A percentile compares a stretch with the other conserved stretches of the same genome.
These are phyloP conservation scores for Cygnus buccinator DNA, from an alignment of 2,113 vertebrate species.

Conservation along the genomic window DNA sequence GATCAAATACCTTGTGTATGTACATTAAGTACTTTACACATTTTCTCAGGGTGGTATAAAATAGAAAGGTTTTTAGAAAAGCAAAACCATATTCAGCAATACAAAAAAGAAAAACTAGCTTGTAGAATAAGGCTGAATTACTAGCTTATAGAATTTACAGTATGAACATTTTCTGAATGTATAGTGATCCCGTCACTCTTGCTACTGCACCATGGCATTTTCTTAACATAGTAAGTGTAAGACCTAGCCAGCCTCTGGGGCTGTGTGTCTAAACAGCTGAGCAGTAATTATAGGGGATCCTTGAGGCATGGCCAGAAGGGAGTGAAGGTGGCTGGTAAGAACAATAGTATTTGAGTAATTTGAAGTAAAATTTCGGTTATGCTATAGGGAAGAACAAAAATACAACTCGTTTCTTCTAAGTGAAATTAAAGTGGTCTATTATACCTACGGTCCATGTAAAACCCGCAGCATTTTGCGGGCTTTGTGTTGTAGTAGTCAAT, in stretches of 20 bases:
- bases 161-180: background rate
- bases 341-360: slow-evolving; percentile 14
- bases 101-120: background rate
- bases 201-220: slow-evolving; percentile 25
- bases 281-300: slow-evolving; percentile 46
- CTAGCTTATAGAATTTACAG: background rate
- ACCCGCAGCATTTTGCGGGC: background rate
- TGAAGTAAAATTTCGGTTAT: slow-evolving; percentile 7
- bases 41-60: background rate
- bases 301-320: background rate
- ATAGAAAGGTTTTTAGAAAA: background rate
- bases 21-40: background rate
- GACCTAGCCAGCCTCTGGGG: background rate
- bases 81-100: background rate
- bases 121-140: background rate
- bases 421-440: background rate
- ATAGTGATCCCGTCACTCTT: slow-evolving; percentile 26
- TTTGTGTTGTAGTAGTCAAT: background rate
- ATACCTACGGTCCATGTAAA: background rate
- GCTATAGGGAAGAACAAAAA: background rate
- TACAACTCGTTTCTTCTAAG: background rate
- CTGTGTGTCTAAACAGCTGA: slow-evolving; percentile 40
- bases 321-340: background rate
- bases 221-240: slow-evolving; percentile 31
- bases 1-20: background rate